Conservation (phyloP, 2,888 invertebrate species). For the Baccha elongata region DNA sequence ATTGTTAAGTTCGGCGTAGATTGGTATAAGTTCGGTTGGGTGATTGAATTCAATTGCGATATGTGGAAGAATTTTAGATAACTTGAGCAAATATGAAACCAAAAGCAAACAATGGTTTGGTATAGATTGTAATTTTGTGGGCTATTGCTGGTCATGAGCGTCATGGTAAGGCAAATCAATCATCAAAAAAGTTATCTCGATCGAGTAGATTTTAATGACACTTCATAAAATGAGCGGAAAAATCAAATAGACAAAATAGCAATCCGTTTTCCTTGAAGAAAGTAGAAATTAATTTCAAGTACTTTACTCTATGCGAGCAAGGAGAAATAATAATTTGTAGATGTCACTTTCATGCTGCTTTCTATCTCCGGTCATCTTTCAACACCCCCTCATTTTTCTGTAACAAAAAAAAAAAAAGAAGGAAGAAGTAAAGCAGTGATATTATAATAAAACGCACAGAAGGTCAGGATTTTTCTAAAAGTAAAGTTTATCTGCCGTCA, state of each 20-base stretch:
- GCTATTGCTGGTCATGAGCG: too few species aligned
- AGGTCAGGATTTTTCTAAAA: conserved; percentile 45
- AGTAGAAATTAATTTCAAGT: conserved; percentile 40
- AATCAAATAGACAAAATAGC: too few species aligned
- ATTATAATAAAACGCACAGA: conserved; percentile 31
- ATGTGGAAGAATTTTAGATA: background rate
- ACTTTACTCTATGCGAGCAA: conserved; percentile 3
- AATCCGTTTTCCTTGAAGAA: background rate
- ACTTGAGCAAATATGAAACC: background rate
- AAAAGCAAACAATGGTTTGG: too few species aligned
- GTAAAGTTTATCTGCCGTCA: conserved; percentile 42
- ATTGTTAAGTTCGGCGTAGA: conserved; percentile 41
- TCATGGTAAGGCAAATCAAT: too few species aligned
- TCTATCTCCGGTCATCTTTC: conserved; percentile 22
- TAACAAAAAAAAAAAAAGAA: too few species aligned
- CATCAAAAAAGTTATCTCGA: too few species aligned
- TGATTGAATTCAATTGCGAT: conserved; percentile 7
- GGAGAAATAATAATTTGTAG: conserved; percentile 36
- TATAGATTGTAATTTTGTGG: too few species aligned
- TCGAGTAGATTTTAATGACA: too few species aligned
- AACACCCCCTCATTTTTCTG: conserved; percentile 15
- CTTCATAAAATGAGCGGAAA: too few species aligned
- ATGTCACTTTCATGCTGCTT: conserved; percentile 40
- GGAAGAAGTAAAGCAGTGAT: conserved; percentile 34
- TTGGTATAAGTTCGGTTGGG: conserved; percentile 20